Conservation (phyloP, 2,888 invertebrate species). For the Amphipoea lucens region DNA sequence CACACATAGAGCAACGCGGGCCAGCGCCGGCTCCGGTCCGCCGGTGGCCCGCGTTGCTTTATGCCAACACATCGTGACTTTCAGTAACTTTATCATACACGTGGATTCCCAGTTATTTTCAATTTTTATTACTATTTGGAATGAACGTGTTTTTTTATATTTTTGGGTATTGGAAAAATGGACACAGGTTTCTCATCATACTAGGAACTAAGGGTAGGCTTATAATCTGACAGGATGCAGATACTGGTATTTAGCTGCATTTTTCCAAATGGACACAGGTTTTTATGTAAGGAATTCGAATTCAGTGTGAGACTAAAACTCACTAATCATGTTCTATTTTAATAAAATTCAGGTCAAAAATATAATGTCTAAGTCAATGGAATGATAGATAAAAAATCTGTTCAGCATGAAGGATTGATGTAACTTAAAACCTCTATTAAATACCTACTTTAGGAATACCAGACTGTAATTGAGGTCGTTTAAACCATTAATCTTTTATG, state of each 20-base stretch:
- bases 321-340: conserved; percentile 9
- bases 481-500: conserved; percentile 57
- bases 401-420: conserved; percentile 40
- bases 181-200: neutral
- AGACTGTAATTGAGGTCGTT: conserved; percentile 40
- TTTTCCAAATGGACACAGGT: neutral
- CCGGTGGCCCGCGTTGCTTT: too few relatives aligned
- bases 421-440: conserved; percentile 46
- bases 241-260: neutral
- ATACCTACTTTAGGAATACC: conserved; percentile 47
- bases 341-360: neutral
- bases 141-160: neutral
- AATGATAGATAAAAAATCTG: conserved; percentile 29
- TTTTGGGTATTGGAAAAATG: neutral
- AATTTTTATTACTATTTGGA: neutral
- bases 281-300: neutral
- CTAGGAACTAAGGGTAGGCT: neutral
- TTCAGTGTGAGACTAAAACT: neutral
- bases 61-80: too few relatives aligned
- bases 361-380: neutral
- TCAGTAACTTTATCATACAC: neutral
- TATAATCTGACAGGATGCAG: neutral
- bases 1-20: too few relatives aligned
- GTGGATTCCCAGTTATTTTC: neutral
- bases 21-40: too few relatives aligned